Base-by-base conservation (phyloP, 53 echinoderm and acorn worm genomes). In the Zoroaster sp. region DNA sequence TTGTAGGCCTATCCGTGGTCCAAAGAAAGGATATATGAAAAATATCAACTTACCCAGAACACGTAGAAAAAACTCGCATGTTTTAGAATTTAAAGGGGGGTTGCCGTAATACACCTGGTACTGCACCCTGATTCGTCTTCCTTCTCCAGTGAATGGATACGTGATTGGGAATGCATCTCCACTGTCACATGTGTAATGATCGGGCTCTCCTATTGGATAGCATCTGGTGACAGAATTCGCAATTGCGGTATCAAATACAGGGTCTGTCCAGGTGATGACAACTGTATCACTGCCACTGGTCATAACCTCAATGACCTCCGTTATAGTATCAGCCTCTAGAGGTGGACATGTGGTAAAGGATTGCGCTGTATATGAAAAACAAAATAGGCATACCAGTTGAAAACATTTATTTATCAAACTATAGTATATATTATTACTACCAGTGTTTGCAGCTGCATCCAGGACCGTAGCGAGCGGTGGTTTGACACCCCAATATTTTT, bases 291-390 rank as follows among this genome's bases (percentile, higher is more conserved):
- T 46, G n/a, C 4, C 46, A 30, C n/a, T 37, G 25, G 47, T 31
- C 3, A 40, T n/a, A 32, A 18, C 38, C 78, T 78, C 37, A 36
- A 78, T 78, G 37, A 78, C 78, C 3, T 54, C 15, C 20, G 53
- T 38, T 76, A 78, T 78, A 17, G 25, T 59, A 9, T 17, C 18
- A 37, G 78, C 78, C 55, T 78, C 54, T 43, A 36, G 17, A 54
- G 78, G 78, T 5, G 78, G 78, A 23, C 78, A 78, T 15, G 78
- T n/a, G n/a, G n/a, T n/a, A n/a, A n/a, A n/a, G n/a, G n/a, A n/a
- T n/a, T n/a, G n/a, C n/a, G n/a, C n/a, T n/a, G n/a, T n/a, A n/a
- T n/a, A n/a, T n/a, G n/a, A n/a, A n/a, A n/a, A n/a, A n/a, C n/a
- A n/a, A n/a, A n/a, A n/a, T n/a, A n/a, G n/a, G n/a, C n/a, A n/a